Evolutionary conservation across 2,113 vertebrate genomes (phyloP).

Genomic region (Aplodontia rufa): DNA sequence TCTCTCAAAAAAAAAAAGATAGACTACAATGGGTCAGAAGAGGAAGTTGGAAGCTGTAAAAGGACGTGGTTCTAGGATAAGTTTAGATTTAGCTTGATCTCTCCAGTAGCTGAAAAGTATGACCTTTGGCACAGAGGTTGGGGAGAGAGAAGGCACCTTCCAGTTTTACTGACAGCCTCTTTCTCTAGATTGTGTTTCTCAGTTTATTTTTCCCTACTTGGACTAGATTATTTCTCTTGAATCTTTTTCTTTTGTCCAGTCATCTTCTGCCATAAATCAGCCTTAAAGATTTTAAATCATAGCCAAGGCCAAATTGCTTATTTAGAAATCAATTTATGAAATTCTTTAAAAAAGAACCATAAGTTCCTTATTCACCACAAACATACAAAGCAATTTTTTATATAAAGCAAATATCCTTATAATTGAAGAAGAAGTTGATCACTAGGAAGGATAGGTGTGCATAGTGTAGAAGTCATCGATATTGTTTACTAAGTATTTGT

Average conservation of each 20-base stretch:
- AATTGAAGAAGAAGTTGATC: conserved; percentile 21
- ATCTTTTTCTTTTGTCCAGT: background rate
- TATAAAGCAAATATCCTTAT: background rate
- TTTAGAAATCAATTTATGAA: background rate
- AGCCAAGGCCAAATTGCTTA: background rate
- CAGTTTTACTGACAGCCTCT: background rate
- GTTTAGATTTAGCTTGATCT: conserved; percentile 23
- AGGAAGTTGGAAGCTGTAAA: background rate
- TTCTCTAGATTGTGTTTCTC: background rate
- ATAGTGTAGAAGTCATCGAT: background rate
- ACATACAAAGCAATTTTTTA: background rate
- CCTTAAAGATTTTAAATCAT: conserved; percentile 10
- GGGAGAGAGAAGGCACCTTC: background rate
- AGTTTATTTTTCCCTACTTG: background rate
- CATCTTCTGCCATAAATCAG: background rate
- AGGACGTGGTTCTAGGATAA: conserved; percentile 7
- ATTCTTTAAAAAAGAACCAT: background rate
- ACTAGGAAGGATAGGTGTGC: background rate
- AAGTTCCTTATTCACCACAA: background rate
- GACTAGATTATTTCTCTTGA: background rate
- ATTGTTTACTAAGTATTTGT: background rate
- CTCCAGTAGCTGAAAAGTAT: background rate
- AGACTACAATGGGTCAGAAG: background rate
- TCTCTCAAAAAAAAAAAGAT: too few species aligned
- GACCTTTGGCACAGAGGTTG: background rate